Percentiles rank a stretch among this genome's conserved stretches.
Evolutionary conservation across 2,888 invertebrate species (phyloP).

Genomic region (Tetanocera ferruginea): DNA sequence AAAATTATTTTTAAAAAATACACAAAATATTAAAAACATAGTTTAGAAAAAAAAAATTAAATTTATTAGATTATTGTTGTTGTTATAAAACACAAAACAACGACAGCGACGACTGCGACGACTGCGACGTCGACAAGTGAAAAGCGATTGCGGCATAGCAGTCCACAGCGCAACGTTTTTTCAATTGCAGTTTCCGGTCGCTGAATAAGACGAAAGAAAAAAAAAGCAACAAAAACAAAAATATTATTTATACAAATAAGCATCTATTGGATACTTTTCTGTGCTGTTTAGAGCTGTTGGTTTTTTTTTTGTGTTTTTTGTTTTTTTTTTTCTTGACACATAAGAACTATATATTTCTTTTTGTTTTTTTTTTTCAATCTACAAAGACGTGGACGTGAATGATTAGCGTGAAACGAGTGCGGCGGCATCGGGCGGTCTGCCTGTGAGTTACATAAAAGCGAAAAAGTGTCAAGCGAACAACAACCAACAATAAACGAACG

Average conservation of each 20-base stretch:
- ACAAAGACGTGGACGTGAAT: neutral
- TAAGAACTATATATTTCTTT: neutral
- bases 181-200: conserved; percentile 64
- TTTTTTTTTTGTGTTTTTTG: conserved; percentile 17
- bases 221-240: conserved; percentile 10
- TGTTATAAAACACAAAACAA: conserved; percentile 12
- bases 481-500: neutral
- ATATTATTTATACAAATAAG: neutral
- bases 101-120: conserved; percentile 5
- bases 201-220: conserved; percentile 48
- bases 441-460: conserved; percentile 17
- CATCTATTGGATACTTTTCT: conserved; percentile 34
- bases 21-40: neutral
- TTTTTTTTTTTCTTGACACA: conserved; percentile 28
- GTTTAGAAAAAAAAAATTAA: too few relatives aligned
- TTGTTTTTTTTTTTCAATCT: too few relatives aligned
- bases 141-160: neutral
- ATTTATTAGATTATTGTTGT: neutral
- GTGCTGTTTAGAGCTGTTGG: conserved; percentile 22
- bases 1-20: neutral
- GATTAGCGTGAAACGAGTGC: neutral
- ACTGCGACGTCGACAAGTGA: neutral
- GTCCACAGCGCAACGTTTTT: conserved; percentile 31
- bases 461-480: neutral
- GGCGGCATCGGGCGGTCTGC: neutral